These are phyloP conservation scores for Herpetotheres cachinnans DNA, from an alignment of 2,113 vertebrate genomes.

Conservation along the genomic window DNA sequence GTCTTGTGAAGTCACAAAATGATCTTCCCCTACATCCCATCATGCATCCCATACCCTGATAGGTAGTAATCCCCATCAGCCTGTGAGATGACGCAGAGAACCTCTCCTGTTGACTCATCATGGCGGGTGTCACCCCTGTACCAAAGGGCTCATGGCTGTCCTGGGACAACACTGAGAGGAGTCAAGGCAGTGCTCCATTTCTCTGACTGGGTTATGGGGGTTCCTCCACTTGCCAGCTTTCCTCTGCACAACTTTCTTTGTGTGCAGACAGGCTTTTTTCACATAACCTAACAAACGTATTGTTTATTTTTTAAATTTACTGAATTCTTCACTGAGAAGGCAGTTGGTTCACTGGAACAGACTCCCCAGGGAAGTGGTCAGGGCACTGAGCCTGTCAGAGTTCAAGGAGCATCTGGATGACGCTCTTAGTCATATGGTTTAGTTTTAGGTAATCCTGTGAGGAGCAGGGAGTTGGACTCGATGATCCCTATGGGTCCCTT, in stretches of 20 bases:
- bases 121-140: background rate
- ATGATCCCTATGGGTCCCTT: background rate
- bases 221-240: background rate
- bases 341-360: background rate
- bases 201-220: background rate
- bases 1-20: background rate
- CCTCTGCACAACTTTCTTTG: background rate
- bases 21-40: background rate
- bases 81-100: background rate
- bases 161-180: background rate
- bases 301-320: background rate
- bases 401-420: background rate
- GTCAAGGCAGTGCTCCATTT: rapidly evolving
- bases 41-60: background rate
- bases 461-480: background rate
- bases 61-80: background rate
- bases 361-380: background rate
- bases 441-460: background rate
- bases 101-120: background rate
- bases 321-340: background rate
- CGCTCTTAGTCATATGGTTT: background rate
- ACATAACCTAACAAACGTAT: background rate
- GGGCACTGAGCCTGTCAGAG: background rate
- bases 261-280: background rate
- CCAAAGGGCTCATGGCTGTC: background rate